These are phyloP conservation scores for Lithobates pipiens DNA, from an alignment of 2,797 vertebrate species.

Conservation along the genomic window DNA sequence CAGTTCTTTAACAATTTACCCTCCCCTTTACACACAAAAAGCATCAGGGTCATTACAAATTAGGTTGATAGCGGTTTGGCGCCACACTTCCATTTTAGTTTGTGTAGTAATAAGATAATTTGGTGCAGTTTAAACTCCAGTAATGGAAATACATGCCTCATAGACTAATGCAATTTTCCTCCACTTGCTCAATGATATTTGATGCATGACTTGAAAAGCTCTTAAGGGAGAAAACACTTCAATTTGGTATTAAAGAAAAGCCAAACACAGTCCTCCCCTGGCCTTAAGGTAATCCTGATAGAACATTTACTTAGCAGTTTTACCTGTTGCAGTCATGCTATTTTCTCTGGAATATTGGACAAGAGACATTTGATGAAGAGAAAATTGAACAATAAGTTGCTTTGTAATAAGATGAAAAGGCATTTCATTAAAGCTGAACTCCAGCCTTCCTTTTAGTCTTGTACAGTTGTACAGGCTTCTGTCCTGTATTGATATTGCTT, in stretches of 20 bases:
- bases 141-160: conserved; percentile 66
- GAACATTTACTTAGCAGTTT: conserved; percentile 43
- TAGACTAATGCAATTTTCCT: conserved; percentile 70
- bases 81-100: conserved; percentile 65
- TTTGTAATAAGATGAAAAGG: background rate
- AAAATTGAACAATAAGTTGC: background rate
- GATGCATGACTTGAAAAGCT: conserved; percentile 64
- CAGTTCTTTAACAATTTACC: conserved; percentile 57
- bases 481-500: no score
- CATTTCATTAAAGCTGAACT: background rate
- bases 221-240: conserved; percentile 63
- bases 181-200: conserved; percentile 67
- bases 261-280: background rate
- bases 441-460: no score
- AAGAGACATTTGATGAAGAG: background rate
- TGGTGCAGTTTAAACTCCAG: conserved; percentile 63
- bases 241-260: conserved; percentile 19
- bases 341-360: conserved; percentile 29
- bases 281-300: background rate
- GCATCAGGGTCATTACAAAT: conserved; percentile 67
- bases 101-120: conserved; percentile 69
- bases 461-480: no score
- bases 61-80: conserved; percentile 67
- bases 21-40: conserved; percentile 58
- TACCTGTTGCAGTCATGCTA: conserved; percentile 37